Percentiles rank a stretch among this genome's conserved stretches.
These are phyloP conservation scores for Rhadinocentrus ornatus DNA, from an alignment of 2,797 vertebrate species.

Conservation along the genomic window DNA sequence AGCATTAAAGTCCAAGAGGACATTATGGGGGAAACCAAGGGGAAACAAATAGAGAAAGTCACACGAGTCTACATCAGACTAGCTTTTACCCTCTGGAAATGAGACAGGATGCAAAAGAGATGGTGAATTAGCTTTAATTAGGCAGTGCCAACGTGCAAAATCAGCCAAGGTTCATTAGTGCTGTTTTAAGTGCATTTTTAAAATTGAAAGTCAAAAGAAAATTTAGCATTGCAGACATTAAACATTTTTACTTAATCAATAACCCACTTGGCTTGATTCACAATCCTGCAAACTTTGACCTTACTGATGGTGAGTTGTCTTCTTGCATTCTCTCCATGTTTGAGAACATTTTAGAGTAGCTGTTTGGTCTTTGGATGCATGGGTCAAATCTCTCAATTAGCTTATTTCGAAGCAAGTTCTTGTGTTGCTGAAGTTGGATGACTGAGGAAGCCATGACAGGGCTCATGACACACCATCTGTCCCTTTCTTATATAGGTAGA, in stretches of 20 bases:
- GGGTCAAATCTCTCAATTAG: not conserved
- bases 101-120: too few species aligned
- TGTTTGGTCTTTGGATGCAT: not conserved
- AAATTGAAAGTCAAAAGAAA: not conserved
- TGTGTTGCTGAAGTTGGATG: not conserved
- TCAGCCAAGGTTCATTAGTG: too few species aligned
- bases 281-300: not conserved
- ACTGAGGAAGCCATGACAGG: not conserved
- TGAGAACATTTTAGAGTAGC: not conserved
- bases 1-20: too few species aligned
- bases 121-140: too few species aligned
- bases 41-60: too few species aligned
- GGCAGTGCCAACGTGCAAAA: too few species aligned
- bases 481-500: not conserved
- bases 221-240: not conserved
- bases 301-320: not conserved
- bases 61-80: too few species aligned
- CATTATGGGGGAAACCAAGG: too few species aligned
- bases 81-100: too few species aligned
- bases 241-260: not conserved
- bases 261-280: not conserved
- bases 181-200: not conserved
- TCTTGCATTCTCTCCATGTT: not conserved
- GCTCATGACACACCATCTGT: not conserved
- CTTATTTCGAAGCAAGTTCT: too few species aligned